Base-by-base conservation (phyloP, 2,888 invertebrate genomes). In the Microctonus hyperodae region DNA sequence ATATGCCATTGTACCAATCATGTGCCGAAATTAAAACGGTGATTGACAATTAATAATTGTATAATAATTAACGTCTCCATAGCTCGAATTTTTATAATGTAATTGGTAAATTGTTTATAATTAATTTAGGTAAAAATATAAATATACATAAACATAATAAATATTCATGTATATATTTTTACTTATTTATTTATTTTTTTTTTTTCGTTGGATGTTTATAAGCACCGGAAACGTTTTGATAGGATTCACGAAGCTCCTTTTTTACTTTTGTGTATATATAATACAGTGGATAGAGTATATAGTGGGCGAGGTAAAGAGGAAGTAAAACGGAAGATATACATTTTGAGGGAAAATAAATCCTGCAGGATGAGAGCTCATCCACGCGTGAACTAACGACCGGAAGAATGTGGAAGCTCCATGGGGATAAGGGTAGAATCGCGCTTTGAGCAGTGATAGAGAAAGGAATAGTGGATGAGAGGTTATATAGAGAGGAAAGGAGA, bases 361-460 rank as follows among this genome's bases (percentile, higher is more conserved):
- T 23, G 16, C n/a, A 37, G 62, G 62, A 62, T 62, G 50, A 51
- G 44, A 53, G 23, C 37, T 62, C 62, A 53, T 31, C 62, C 62
- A 61, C 56, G 37, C 62, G 62, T 62, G 61, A 66, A 66, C 62
- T 61, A 57, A 61, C 55, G 66, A 61, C 56, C 62, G 57, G 62
- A 61, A 62, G 56, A 66, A 56, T 62, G 56, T 57, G 33, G 57
- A 66, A 66, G 66, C 62, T 66, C 66, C 61, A 40, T 51, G 66
- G 62, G 62, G 57, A 44, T 44, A 20, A 44, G 20, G 44, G 16
- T 44, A 20, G 44, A 23, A 57, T 57, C 48, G 22, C 50, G 62
- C 48, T 64, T 22, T 56, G 64, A 48, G 37, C 53, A 44, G n/a
- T 57, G 31, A n/a, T 20, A 48, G 16, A 60, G 59, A 48, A 60